Evolutionary conservation across 1,140 invertebrate genomes (phyloP).

Genomic region (Macrocentrus cingulum): DNA sequence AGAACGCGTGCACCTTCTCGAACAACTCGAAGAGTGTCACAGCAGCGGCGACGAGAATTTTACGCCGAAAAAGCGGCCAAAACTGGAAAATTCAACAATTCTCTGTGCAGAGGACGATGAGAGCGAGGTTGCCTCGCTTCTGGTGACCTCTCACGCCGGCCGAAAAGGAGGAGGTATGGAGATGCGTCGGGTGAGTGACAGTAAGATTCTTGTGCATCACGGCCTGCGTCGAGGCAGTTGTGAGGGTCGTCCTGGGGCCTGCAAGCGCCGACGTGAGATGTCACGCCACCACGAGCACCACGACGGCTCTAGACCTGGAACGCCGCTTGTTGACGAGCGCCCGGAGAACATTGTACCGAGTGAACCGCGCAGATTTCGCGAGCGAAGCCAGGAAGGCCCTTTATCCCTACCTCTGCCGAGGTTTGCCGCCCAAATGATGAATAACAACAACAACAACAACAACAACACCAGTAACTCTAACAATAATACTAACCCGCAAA

Average conservation of each 20-base stretch:
- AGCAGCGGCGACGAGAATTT: constrained; percentile 72
- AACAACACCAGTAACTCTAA: constrained; percentile 40
- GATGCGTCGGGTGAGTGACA: constrained; percentile 59
- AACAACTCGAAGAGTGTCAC: constrained; percentile 72
- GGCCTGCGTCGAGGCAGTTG: constrained; percentile 56
- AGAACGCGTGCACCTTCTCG: constrained; percentile 69
- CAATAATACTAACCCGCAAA: constrained; percentile 39
- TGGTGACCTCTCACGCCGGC: constrained; percentile 54
- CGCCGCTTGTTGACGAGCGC: constrained; percentile 79
- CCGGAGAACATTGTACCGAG: constrained; percentile 73
- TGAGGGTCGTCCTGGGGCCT: constrained; percentile 55
- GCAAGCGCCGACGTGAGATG: constrained; percentile 51
- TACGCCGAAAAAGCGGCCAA: constrained; percentile 66
- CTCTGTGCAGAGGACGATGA: constrained; percentile 58
- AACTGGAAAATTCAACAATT: constrained; percentile 60
- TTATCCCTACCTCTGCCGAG: constrained; percentile 80
- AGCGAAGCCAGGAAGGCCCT: constrained; percentile 67
- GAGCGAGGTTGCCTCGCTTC: constrained; percentile 55
- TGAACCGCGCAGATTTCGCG: constrained; percentile 70
- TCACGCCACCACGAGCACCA: constrained; percentile 59
- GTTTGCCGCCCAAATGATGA: constrained; percentile 76
- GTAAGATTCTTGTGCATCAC: constrained; percentile 57
- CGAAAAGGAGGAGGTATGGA: constrained; percentile 62
- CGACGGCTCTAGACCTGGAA: constrained; percentile 75
- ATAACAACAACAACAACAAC: constrained; percentile 46